Evolutionary conservation across 2,113 vertebrate species (phyloP), one percentile per base, ranked within the genome.

Genomic region (Tautogolabrus adspersus): DNA sequence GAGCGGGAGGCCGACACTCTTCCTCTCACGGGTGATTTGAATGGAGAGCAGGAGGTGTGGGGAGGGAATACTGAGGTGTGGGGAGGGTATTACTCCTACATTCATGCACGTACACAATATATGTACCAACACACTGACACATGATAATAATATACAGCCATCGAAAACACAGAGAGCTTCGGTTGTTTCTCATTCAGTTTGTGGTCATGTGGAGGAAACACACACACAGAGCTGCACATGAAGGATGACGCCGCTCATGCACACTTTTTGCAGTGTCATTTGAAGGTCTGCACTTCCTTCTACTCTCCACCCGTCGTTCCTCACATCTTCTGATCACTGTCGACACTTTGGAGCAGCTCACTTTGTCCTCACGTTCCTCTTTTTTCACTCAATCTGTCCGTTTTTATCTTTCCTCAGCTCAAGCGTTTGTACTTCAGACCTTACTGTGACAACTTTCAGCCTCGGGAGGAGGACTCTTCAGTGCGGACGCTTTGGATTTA

Each of bases 251-350:
- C 55, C 65, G 83, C 72, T 62, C 66, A 44, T 74, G 52, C 42
- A 74, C 60, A 74, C 60, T 81, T 83, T 75, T 65, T 82, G 78
- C 68, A 64, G 82, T 79, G 87, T 91, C 88, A 83, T 78, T 57
- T 83, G 69, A 92, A 88, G 84, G 84, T 86, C 86, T 38, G 23
- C 51, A 42, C 66, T 15, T 38, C 30, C 11, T 30, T 6, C 18
- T 11, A 42, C 19, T 3, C 26, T 22, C 44, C 44, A 30, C 23
- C 68, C 47, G 2, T 11, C 40, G 40, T 11, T 6, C 40, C 22
- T 22, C 63, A 56, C 22, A 11, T 72, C 54, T 21, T 8, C 59
- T 54, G 69, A 76, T 44, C 42, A 69, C 26, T 71, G 3, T 42
- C 44, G 49, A 75, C 6, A 65, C 9, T 52, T 71, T 19, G 47